Base-by-base conservation (phyloP, 2,888 invertebrate genomes). In the Erebia palarica region DNA sequence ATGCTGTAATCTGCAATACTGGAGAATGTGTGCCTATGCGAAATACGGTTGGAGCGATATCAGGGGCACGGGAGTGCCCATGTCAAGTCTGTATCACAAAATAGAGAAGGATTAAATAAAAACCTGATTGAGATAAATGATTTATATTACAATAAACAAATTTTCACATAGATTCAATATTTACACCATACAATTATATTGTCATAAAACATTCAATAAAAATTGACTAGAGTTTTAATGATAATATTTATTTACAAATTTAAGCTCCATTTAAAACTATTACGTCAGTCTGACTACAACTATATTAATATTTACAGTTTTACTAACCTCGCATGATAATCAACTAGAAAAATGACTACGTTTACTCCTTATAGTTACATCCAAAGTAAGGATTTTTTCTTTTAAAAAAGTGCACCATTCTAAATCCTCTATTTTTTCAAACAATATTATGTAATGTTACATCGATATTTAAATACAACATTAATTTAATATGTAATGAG, bases 151-250 rank as follows among this genome's bases (percentile, higher is more conserved):
- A 87, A 79, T 79, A 86, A 88, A 85, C 85, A 85, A 82, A 85
- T 85, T 82, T 77, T 84, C 86, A 89, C 86, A 90, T 87, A 85
- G 80, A 86, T 84, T 82, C 79, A 81, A 83, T 86, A 89, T 89
- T 82, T 90, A 92, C 87, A 92, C 85, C 82, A 79, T 91, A 89
- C 90, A 91, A 89, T 91, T 82, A 91, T 91, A 92, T 92, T 91
- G 92, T 92, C 91, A 86, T 89, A 88, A 89, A 90, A 91, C 89
- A 88, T 89, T 88, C 79, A 91, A 87, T 90, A 87, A 87, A 92
- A 92, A 92, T 92, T 92, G 91, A 92, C 92, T 92, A 92, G 86
- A 86, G 79, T 84, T 87, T 84, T 84, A 84, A 85, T 80, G 82
- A 81, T 91, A 89, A 89, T 85, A 87, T 83, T 76, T 91, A 90